Evolutionary conservation across 2,888 invertebrate species (phyloP), one percentile per base, ranked within the genome.

Genomic region (Acrobasis suavella): DNA sequence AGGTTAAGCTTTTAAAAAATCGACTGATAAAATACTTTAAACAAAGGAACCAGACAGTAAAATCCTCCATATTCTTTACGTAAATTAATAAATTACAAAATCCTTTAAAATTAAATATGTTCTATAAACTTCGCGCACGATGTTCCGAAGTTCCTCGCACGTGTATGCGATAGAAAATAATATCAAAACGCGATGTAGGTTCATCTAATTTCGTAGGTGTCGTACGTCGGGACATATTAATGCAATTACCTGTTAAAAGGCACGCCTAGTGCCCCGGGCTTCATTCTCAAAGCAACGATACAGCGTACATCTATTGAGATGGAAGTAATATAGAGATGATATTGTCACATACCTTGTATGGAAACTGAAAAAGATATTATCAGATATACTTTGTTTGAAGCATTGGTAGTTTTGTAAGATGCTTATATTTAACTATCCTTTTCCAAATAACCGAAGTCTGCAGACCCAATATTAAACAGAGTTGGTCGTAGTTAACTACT

Each of bases 211-310:
- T 84, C 69, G 77, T 78, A 85, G 83, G 83, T 87, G 85, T 83
- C 81, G 80, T 84, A 82, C 78, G 83, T 76, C 71, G 82, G 80
- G 80, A 81, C 83, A 82, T 85, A 85, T 86, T 89, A 89, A 91
- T 83, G 80, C 85, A 88, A 91, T 90, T 91, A 90, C 77, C 78
- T 85, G 87, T 85, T 91, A 86, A 90, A 90, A 89, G 90, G 88
- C 75, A 77, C 80, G 82, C 73, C 78, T 83, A 78, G 78, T 74
- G 85, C 86, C 85, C 79, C 73, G 63, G 80, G 88, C 83, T 71
- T 56, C 75, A 77, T 74, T 77, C 76, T 82, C 80, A 81, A 86
- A 86, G 83, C 78, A 75, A 67, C 74, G 73, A 78, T 76, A 78
- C 71, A 74, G 67, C 74, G 73, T 76, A 78, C 71, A 74, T 73